These are phyloP conservation scores for Helicolenus hilgendorfi DNA, from an alignment of 2,797 vertebrate species.

Conservation along the genomic window DNA sequence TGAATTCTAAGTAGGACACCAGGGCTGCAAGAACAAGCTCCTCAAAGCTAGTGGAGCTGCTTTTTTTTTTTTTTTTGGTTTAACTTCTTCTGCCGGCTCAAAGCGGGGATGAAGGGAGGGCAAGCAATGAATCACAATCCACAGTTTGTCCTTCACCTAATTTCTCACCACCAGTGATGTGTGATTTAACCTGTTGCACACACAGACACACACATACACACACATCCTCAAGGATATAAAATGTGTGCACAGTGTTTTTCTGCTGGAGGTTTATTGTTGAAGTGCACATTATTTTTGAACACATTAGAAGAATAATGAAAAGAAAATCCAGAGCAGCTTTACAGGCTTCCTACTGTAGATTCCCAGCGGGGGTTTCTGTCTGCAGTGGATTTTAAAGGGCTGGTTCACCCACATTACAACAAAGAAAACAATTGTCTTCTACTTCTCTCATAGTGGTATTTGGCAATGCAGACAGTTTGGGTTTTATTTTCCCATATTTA, in stretches of 20 bases:
- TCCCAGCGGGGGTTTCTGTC: neutral
- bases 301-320: neutral
- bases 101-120: conserved; percentile 53
- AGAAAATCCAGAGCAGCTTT: neutral
- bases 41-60: conserved; percentile 32
- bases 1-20: conserved; percentile 81
- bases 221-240: neutral
- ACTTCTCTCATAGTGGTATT: neutral
- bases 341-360: neutral
- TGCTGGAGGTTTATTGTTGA: neutral
- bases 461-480: neutral
- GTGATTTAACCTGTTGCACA: conserved; percentile 65
- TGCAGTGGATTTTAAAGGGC: neutral
- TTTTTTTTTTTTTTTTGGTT: conserved; percentile 19
- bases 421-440: neutral
- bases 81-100: conserved; percentile 31
- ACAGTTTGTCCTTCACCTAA: conserved; percentile 77
- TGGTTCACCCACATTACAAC: neutral
- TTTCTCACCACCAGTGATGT: conserved; percentile 45
- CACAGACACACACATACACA: conserved; percentile 32
- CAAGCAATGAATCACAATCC: conserved; percentile 74
- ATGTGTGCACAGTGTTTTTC: neutral
- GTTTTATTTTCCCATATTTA: neutral
- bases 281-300: neutral
- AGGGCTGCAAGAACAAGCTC: conserved; percentile 44